These are phyloP conservation scores for Enteromius unitaeniatus DNA, from an alignment of 2,797 vertebrate genomes.

Conservation along the genomic window DNA sequence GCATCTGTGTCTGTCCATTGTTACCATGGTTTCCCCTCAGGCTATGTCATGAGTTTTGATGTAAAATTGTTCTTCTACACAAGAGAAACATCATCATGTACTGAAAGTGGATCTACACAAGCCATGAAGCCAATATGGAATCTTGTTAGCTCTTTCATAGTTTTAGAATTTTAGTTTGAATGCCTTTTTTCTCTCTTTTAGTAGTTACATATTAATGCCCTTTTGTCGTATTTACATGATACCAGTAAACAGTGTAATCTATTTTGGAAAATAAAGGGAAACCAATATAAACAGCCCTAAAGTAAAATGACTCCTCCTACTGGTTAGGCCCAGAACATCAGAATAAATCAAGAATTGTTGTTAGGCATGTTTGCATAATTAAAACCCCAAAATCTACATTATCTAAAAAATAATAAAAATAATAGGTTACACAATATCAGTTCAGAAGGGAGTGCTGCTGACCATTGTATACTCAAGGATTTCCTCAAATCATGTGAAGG, in stretches of 20 bases:
- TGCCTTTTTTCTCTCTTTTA: not conserved
- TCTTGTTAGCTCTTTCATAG: not conserved
- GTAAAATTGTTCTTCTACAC: conserved; percentile 21
- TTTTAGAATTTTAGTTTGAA: not conserved
- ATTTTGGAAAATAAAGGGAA: not conserved
- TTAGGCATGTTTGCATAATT: conserved; percentile 13
- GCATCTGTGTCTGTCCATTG: conserved; percentile 44
- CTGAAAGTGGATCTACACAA: not conserved
- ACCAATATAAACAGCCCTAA: conserved; percentile 11
- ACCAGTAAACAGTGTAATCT: not conserved
- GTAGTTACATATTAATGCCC: not conserved
- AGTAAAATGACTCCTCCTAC: conserved; percentile 50
- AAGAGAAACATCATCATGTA: conserved; percentile 8
- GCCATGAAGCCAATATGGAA: not conserved
- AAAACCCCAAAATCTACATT: conserved; percentile 10
- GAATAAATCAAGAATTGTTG: conserved; percentile 41
- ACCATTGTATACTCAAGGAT: not conserved
- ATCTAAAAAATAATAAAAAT: not conserved
- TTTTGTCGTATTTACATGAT: not conserved
- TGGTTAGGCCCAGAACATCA: conserved; percentile 44
- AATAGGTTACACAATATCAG: not conserved
- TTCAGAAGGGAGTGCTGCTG: not conserved
- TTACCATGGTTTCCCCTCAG: conserved; percentile 50
- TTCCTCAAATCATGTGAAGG: conserved; percentile 10
- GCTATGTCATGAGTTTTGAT: conserved; percentile 34